phyloP scores from a whole-genome alignment of 2,113 vertebrate species.

The Nettapus auritus region DNA sequence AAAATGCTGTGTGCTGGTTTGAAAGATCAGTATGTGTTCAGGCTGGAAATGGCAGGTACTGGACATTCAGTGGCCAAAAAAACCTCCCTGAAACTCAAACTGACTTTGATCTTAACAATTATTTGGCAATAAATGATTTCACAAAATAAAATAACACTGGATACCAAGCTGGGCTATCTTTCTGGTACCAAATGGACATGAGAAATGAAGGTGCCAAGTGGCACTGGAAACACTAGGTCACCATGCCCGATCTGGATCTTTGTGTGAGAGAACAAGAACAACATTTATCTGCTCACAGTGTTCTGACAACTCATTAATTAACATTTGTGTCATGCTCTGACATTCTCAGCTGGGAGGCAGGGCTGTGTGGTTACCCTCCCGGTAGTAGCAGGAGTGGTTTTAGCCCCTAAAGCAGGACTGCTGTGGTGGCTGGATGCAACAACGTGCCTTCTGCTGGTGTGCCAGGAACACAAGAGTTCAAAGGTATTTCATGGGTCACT shows the following conservation, averaged over 20 bases:
- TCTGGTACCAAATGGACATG: not conserved
- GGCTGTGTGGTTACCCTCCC: not conserved
- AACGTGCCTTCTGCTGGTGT: rapidly evolving
- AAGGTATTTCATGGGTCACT: not conserved
- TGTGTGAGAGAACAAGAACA: not conserved
- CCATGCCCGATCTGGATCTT: not conserved
- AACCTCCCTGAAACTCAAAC: not conserved
- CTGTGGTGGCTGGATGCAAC: not conserved
- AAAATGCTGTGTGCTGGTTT: not conserved
- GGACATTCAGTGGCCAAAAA: not conserved
- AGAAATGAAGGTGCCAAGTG: not conserved
- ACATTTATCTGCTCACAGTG: not conserved
- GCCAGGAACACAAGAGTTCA: not conserved
- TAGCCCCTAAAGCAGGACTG: not conserved
- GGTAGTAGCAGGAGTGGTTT: not conserved
- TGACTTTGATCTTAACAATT: not conserved
- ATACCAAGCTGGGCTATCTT: not conserved
- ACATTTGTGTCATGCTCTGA: not conserved
- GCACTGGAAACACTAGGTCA: not conserved
- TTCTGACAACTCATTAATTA: not conserved
- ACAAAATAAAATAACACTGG: not conserved
- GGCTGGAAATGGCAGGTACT: not conserved
- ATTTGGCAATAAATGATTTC: not conserved
- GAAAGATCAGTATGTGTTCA: not conserved
- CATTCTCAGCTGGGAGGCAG: not conserved